Percentiles rank a stretch among this genome's conserved stretches.
Evolutionary conservation across 1,140 invertebrate genomes (phyloP).

Genomic region (Drosophila bifasciata): DNA sequence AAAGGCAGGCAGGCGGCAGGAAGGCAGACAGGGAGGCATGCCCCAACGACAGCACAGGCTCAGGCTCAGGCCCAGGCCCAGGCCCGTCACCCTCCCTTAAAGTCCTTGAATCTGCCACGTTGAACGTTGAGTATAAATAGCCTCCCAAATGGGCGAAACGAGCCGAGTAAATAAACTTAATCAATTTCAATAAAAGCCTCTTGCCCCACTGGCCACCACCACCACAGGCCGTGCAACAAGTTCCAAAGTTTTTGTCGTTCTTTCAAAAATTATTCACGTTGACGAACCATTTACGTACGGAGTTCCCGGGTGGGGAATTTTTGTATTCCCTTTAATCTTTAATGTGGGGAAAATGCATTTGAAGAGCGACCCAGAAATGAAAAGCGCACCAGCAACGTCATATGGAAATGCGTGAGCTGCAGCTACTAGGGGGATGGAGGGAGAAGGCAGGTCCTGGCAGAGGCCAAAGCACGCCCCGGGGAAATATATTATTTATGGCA

Average conservation of each 20-base stretch:
- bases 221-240: slow-evolving; percentile 62
- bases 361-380: slow-evolving; percentile 2
- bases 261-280: slow-evolving; percentile 37
- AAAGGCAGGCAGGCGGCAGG: slow-evolving; percentile 14
- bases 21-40: neutral
- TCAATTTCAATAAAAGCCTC: slow-evolving; percentile 69
- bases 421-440: neutral
- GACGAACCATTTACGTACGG: slow-evolving; percentile 51
- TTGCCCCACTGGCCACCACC: neutral
- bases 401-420: slow-evolving; percentile 17
- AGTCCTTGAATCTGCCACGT: slow-evolving; percentile 58
- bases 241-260: slow-evolving; percentile 29
- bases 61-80: neutral
- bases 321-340: no score
- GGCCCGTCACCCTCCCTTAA: slow-evolving; percentile 14
- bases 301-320: no score
- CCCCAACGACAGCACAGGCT: neutral
- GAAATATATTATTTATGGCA: slow-evolving; percentile 69
- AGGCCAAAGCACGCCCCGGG: slow-evolving; percentile 57
- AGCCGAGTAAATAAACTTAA: slow-evolving; percentile 71
- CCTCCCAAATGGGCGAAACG: slow-evolving; percentile 57
- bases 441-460: slow-evolving; percentile 1
- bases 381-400: slow-evolving; percentile 16
- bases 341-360: slow-evolving; percentile 29
- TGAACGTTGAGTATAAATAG: slow-evolving; percentile 45